These are phyloP conservation scores for Epinephelus cyanopodus DNA, from an alignment of 2,113 vertebrate genomes.

Conservation along the genomic window DNA sequence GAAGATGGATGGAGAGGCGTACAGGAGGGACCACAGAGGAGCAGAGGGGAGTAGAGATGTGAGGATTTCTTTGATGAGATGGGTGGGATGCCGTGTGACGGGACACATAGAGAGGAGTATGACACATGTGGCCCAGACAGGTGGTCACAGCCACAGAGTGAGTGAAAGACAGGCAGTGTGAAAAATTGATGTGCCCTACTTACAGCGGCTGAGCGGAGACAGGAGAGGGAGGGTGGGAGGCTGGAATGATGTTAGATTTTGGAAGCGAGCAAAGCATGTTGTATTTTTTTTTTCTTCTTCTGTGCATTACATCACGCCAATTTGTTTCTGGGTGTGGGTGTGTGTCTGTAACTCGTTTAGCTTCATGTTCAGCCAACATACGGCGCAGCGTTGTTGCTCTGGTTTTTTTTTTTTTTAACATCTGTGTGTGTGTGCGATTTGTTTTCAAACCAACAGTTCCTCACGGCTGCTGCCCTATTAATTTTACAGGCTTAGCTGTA, in stretches of 20 bases:
- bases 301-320: conserved; percentile 64
- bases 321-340: conserved; percentile 57
- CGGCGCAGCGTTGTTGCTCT: conserved; percentile 9
- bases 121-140: conserved; percentile 62
- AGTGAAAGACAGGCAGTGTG: conserved; percentile 73
- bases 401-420: background rate
- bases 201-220: conserved; percentile 75
- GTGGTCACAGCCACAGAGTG: conserved; percentile 63
- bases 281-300: conserved; percentile 40
- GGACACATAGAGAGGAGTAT: conserved; percentile 19
- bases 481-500: conserved; percentile 59
- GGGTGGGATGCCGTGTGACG: conserved; percentile 6
- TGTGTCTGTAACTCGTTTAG: conserved; percentile 35
- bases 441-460: conserved; percentile 12
- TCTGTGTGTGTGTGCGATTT: conserved; percentile 22
- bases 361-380: conserved; percentile 39
- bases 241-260: conserved; percentile 73
- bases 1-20: conserved; percentile 43
- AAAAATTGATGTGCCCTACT: conserved; percentile 82
- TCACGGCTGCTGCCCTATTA: conserved; percentile 59
- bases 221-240: conserved; percentile 53
- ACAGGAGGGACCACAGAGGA: conserved; percentile 3
- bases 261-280: conserved; percentile 54
- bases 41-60: background rate
- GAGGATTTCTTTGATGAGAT: conserved; percentile 23